These are phyloP conservation scores for Pseudorectes ferrugineus DNA, from an alignment of 2,113 vertebrate species.

Conservation along the genomic window DNA sequence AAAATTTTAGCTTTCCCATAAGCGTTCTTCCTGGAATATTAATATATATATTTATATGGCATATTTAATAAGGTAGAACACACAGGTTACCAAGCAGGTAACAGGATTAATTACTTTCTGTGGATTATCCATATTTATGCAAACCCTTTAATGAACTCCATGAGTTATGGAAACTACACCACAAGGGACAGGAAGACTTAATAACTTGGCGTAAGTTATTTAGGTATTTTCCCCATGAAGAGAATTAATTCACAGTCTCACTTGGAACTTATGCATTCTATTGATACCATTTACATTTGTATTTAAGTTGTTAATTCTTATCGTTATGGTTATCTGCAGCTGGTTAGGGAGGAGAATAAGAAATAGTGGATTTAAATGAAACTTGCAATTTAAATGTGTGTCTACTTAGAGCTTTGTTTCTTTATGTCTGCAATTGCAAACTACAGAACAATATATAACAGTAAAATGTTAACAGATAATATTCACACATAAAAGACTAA, in stretches of 20 bases:
- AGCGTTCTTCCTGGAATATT: not conserved
- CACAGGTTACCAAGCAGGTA: not conserved
- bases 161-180: not conserved
- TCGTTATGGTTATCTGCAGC: not conserved
- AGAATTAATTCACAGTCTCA: conserved; percentile 34
- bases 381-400: not conserved
- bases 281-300: not conserved
- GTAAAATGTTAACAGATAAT: not conserved
- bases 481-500: not conserved
- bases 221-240: not conserved
- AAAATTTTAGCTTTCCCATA: not conserved
- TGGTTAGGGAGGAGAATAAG: not conserved
- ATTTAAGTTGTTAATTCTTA: conserved; percentile 10
- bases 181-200: conserved; percentile 42
- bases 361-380: not conserved
- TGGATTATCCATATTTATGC: not conserved
- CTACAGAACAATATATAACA: not conserved
- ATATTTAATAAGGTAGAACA: not conserved
- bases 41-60: not conserved
- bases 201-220: conserved; percentile 28
- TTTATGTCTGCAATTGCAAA: not conserved
- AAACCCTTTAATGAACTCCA: conserved; percentile 22
- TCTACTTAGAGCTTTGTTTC: not conserved
- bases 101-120: not conserved
- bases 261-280: not conserved